Conservation (phyloP, 2,888 invertebrate genomes). For the Steinernema scapterisci region DNA sequence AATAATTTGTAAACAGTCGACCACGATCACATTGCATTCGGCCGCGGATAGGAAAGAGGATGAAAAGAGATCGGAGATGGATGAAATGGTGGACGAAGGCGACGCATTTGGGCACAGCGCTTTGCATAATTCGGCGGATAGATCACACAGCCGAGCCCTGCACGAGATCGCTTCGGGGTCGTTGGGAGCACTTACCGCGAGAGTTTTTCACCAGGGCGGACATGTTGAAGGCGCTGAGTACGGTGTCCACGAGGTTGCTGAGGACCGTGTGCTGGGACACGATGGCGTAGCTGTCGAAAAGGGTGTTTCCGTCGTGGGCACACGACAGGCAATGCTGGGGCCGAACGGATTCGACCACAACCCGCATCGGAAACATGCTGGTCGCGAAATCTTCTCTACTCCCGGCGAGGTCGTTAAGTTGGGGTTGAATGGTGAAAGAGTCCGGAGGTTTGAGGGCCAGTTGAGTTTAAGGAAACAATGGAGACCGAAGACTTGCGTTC, state of each 20-base stretch:
- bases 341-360: slow-evolving; percentile 79
- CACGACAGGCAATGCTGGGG: slow-evolving; percentile 64
- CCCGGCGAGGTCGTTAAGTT: background rate
- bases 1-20: slow-evolving; percentile 30
- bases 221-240: slow-evolving; percentile 86
- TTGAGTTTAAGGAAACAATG: background rate
- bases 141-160: background rate
- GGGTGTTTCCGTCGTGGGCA: slow-evolving; percentile 66
- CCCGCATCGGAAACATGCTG: slow-evolving; percentile 79
- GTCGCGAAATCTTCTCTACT: background rate
- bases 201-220: slow-evolving; percentile 71
- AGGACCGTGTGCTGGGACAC: slow-evolving; percentile 86
- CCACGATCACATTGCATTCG: slow-evolving; percentile 28
- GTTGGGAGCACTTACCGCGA: slow-evolving; percentile 68
- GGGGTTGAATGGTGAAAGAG: background rate
- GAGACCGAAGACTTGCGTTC: background rate
- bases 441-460: too few relatives aligned
- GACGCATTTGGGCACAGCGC: background rate
- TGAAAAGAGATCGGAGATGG: slow-evolving; percentile 27
- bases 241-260: slow-evolving; percentile 81
- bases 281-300: slow-evolving; percentile 87
- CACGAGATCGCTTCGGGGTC: background rate
- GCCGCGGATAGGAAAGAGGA: slow-evolving; percentile 3
- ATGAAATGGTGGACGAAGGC: background rate
- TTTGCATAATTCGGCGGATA: slow-evolving; percentile 22